Evolutionary conservation across 1,140 invertebrate genomes (phyloP).

Genomic region (Magallana angulata): DNA sequence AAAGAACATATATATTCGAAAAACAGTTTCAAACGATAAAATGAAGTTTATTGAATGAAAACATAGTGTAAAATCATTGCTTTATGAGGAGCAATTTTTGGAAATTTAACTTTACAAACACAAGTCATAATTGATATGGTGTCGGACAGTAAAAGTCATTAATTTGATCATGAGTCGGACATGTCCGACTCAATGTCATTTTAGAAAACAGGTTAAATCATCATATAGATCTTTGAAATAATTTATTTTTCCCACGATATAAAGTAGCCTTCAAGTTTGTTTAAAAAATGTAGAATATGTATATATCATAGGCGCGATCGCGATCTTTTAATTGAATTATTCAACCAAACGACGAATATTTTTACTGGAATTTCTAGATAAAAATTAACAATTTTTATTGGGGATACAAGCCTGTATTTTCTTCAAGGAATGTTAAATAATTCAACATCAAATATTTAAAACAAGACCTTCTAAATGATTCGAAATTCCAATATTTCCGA

Average conservation of each 20-base stretch:
- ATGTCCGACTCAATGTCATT: constrained; percentile 35
- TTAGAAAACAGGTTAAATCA: not conserved
- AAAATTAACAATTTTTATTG: too few species aligned
- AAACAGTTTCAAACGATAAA: constrained; percentile 3
- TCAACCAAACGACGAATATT: not conserved
- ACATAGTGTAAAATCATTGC: not conserved
- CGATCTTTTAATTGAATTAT: not conserved
- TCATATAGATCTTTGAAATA: not conserved
- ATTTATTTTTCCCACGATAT: not conserved
- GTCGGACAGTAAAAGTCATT: constrained; percentile 30
- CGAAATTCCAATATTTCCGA: too few species aligned
- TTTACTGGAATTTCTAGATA: too few species aligned
- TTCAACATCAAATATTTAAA: too few species aligned
- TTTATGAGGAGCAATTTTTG: not conserved
- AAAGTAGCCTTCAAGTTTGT: not conserved
- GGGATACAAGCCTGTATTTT: too few species aligned
- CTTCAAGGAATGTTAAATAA: too few species aligned
- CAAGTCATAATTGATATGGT: constrained; percentile 15
- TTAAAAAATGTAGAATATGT: not conserved
- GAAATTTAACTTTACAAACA: not conserved
- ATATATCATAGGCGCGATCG: not conserved
- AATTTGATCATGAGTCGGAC: constrained; percentile 31
- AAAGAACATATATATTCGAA: not conserved
- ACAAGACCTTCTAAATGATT: too few species aligned
- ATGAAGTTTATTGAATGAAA: not conserved